Evolutionary conservation across 64 coral and sea anemone species (phyloP).

Genomic region (Dendrophyllia cribrosa): DNA sequence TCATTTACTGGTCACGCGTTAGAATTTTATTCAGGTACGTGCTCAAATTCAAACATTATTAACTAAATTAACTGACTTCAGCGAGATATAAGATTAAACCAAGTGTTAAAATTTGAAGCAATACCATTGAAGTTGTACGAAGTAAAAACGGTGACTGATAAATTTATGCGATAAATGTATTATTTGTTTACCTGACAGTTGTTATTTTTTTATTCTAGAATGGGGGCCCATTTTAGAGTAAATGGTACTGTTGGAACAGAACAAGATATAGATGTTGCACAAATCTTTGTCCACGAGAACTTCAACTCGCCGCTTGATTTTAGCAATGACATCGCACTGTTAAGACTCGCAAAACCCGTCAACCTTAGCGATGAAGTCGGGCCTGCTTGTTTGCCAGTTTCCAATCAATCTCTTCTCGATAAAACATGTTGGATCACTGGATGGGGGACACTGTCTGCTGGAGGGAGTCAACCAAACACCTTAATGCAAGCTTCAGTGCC

Average conservation of each 20-base stretch:
- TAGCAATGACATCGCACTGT: conserved; percentile 59
- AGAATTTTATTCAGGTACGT: no score
- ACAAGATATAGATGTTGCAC: conserved; percentile 41
- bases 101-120: no score
- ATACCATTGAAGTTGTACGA: no score
- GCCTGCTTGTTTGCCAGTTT: conserved; percentile 23
- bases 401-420: neutral
- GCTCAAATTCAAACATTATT: no score
- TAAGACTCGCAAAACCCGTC: conserved; percentile 43
- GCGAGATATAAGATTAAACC: no score
- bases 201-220: neutral
- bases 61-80: no score
- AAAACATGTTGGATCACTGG: conserved; percentile 54
- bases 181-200: neutral
- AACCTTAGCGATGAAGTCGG: conserved; percentile 1
- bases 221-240: conserved; percentile 62
- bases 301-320: neutral
- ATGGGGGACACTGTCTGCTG: conserved; percentile 47
- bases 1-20: no score
- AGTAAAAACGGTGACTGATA: no score
- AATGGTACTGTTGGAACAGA: conserved; percentile 29
- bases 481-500: conserved; percentile 65
- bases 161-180: neutral
- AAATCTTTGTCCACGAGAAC: conserved; percentile 58
- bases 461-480: conserved; percentile 28